These are phyloP conservation scores for Acrocephalus scirpaceus DNA, from an alignment of 2,797 vertebrate species.

Conservation along the genomic window DNA sequence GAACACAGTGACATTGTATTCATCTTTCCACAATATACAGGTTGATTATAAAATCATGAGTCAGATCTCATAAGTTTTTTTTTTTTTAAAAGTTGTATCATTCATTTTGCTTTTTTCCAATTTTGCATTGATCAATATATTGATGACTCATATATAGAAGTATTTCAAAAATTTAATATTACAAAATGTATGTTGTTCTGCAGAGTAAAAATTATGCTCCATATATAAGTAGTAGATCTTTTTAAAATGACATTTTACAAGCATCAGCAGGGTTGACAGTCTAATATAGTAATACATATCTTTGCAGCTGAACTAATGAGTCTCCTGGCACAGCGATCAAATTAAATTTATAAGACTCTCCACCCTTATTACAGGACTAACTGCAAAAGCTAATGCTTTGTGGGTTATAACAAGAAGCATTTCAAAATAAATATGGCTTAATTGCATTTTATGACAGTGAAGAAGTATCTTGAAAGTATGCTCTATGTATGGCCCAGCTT, in stretches of 20 bases:
- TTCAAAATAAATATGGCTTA: slow-evolving; percentile 68
- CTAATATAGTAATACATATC: slow-evolving; percentile 74
- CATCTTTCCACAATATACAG: slow-evolving; percentile 46
- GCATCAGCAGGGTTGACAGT: slow-evolving; percentile 70
- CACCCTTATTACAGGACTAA: slow-evolving; percentile 75
- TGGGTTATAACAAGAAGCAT: slow-evolving; percentile 67
- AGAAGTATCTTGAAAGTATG: neutral
- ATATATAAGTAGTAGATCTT: slow-evolving; percentile 60
- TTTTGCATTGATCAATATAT: slow-evolving; percentile 65
- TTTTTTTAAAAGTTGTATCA: neutral
- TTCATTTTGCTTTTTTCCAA: slow-evolving; percentile 19
- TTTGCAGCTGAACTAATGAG: slow-evolving; percentile 77
- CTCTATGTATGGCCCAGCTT: neutral
- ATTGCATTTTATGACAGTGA: slow-evolving; percentile 53
- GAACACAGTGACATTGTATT: neutral
- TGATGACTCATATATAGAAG: slow-evolving; percentile 54
- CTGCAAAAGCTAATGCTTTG: slow-evolving; percentile 64
- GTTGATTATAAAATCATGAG: slow-evolving; percentile 52
- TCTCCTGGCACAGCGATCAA: slow-evolving; percentile 75
- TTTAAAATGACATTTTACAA: slow-evolving; percentile 73
- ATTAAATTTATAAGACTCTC: slow-evolving; percentile 81
- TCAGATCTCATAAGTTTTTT: slow-evolving; percentile 30
- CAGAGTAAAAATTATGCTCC: slow-evolving; percentile 65
- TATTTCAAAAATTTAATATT: slow-evolving; percentile 52
- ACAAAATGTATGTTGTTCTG: slow-evolving; percentile 27